phyloP scores from a whole-genome alignment of 2,888 invertebrate species.

The Drosophila bunnanda region DNA sequence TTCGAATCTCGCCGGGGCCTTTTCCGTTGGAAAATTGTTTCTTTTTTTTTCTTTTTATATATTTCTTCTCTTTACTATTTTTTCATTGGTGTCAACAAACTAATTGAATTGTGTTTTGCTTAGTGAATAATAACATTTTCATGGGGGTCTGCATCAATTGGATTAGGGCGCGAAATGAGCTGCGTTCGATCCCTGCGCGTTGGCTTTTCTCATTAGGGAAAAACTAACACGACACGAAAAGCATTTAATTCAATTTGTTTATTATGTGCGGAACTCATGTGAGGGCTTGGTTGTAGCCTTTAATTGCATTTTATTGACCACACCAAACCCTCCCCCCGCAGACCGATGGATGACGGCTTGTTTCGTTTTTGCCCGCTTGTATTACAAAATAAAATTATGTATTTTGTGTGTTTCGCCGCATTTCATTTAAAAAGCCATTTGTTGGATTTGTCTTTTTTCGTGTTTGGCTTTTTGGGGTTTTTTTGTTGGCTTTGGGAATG shows the following conservation, averaged over 20 bases:
- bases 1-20: constrained; percentile 91
- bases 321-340: background rate
- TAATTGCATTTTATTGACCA: constrained; percentile 53
- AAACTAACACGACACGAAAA: constrained; percentile 29
- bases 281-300: constrained; percentile 25
- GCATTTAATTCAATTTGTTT: constrained; percentile 64
- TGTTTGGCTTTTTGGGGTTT: constrained; percentile 16
- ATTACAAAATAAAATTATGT: constrained; percentile 58
- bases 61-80: background rate
- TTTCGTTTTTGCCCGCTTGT: constrained; percentile 40
- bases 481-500: constrained; percentile 29
- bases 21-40: background rate
- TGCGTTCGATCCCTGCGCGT: constrained; percentile 17
- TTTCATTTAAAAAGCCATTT: constrained; percentile 63
- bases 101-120: constrained; percentile 30
- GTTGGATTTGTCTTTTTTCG: constrained; percentile 39
- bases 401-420: constrained; percentile 36
- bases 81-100: background rate
- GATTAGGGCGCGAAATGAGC: constrained; percentile 39
- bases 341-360: constrained; percentile 11
- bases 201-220: constrained; percentile 37
- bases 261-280: constrained; percentile 48
- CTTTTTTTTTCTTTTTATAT: constrained; percentile 6
- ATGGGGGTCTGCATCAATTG: constrained; percentile 24
- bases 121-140: constrained; percentile 19